phyloP scores from a whole-genome alignment of 2,113 vertebrate species.

The Seriola dumerili region DNA sequence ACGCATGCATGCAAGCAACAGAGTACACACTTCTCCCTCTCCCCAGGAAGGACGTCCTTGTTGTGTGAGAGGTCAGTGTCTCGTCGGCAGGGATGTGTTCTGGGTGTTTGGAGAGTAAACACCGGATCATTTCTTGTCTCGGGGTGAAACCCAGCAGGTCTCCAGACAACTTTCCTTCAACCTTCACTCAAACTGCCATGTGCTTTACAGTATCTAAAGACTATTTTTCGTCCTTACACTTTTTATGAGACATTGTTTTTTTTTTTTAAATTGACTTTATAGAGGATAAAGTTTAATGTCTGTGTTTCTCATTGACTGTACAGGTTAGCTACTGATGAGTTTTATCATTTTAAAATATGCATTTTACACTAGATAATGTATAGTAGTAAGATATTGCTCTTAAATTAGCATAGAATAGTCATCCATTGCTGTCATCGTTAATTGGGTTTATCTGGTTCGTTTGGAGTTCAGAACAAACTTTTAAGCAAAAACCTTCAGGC shows the following conservation, averaged over 20 bases:
- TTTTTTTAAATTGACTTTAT: too few species aligned
- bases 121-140: constrained; percentile 64
- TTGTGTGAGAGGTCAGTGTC: constrained; percentile 65
- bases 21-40: constrained; percentile 42
- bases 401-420: too few species aligned
- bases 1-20: constrained; percentile 29
- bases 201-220: too few species aligned
- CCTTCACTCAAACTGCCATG: neutral
- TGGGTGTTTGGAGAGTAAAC: constrained; percentile 80
- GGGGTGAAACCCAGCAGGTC: constrained; percentile 63
- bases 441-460: neutral
- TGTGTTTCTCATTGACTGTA: neutral
- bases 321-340: neutral
- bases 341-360: neutral
- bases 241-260: too few species aligned
- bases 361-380: neutral
- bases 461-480: neutral
- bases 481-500: neutral
- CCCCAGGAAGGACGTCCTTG: constrained; percentile 66
- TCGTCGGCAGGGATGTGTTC: constrained; percentile 76
- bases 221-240: too few species aligned
- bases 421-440: too few species aligned
- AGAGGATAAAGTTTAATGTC: too few species aligned
- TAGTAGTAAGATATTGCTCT: too few species aligned
- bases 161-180: constrained; percentile 46